Conservation (phyloP, 2,888 invertebrate genomes). For the Andrena fulva region DNA sequence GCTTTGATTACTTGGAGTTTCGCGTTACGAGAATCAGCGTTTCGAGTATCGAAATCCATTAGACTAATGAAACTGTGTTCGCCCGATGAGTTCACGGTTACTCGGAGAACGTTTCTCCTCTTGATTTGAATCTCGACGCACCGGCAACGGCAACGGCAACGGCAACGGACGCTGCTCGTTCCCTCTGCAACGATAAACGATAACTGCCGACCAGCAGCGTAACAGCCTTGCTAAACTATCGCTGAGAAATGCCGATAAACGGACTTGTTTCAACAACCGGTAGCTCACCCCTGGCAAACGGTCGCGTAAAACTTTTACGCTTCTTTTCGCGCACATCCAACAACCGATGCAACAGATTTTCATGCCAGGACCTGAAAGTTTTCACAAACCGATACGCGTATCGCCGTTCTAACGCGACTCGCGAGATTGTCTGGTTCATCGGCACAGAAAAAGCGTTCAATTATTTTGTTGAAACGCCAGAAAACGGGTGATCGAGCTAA, state of each 20-base stretch:
- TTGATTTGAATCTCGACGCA: conserved; percentile 24
- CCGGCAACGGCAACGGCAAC: background rate
- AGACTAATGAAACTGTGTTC: conserved; percentile 62
- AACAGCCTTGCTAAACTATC: background rate
- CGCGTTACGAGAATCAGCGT: conserved; percentile 25
- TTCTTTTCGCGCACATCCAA: background rate
- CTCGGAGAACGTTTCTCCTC: conserved; percentile 13
- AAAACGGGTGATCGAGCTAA: conserved; percentile 16
- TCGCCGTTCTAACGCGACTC: background rate
- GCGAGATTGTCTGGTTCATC: background rate
- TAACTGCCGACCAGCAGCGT: conserved; percentile 5
- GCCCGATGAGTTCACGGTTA: conserved; percentile 14
- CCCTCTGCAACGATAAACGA: conserved; percentile 13
- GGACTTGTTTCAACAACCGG: conserved; percentile 1
- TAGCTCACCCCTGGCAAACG: background rate
- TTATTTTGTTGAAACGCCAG: conserved; percentile 16
- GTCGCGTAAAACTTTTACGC: conserved; percentile 7
- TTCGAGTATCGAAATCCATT: conserved; percentile 60
- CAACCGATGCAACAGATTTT: background rate
- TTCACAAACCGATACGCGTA: background rate
- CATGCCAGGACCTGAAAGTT: background rate
- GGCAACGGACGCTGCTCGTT: conserved; percentile 4
- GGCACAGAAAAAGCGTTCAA: background rate
- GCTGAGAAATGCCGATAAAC: background rate
- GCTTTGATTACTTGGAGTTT: conserved; percentile 42